Evolutionary conservation across 2,888 invertebrate species (phyloP), one percentile per base, ranked within the genome.

Genomic region (Sarcophaga subvicina): DNA sequence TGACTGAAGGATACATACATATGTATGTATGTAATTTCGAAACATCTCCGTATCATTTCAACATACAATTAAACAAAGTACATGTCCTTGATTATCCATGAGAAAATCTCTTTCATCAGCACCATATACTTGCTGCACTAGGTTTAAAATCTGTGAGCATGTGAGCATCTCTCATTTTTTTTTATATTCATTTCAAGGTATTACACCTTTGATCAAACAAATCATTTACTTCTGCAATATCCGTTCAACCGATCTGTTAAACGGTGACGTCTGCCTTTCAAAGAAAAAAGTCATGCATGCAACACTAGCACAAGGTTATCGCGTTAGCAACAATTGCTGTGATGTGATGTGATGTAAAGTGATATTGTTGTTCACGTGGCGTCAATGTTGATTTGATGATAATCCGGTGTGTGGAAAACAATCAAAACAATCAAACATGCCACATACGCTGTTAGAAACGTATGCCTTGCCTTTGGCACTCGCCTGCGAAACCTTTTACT

Each of bases 141-240:
- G n/a, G 45, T 67, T 73, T 67, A 10, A 70, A 84, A 79, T 79
- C 69, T 62, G n/a, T n/a, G n/a, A n/a, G n/a, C 49, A 70, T 87
- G 70, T 63, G 83, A 77, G 83, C 80, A 86, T 88, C 87, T 54
- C 37, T 2, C 37, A 6, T 27, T 37, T 10, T 37, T 10, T 37
- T 37, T 8, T 37, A 37, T 8, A 37, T 37, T 37, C 37, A 37
- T 37, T 87, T 84, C 37, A 81, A 83, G 83, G 77, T 71, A 80
- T 88, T 87, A 86, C 89, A 88, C 87, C 88, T 88, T 87, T 80
- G 49, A 79, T 80, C 78, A 83, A 86, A 80, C 83, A 82, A 87
- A 81, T 80, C 70, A 69, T 71, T 72, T 54, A 75, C 77, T 80
- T 66, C 67, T 70, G 8, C 37, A 37, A 37, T 37, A 37, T 37